Evolutionary conservation across 2,797 vertebrate genomes (phyloP), one percentile per base, ranked within the genome.

Genomic region (Poecilia picta): DNA sequence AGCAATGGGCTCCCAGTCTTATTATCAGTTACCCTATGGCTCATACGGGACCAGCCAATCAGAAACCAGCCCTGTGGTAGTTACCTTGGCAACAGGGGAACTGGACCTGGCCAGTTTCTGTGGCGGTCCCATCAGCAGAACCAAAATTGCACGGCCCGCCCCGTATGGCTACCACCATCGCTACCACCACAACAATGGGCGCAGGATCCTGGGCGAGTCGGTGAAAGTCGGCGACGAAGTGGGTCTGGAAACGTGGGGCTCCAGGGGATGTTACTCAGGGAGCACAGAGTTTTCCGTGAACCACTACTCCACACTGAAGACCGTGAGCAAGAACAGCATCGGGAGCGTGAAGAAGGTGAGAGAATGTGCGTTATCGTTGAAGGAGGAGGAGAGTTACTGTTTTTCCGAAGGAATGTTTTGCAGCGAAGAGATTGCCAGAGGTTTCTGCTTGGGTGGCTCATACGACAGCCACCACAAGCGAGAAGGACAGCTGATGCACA

Each of bases 81-180:
- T 96, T 91, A 95, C 95, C 92, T 87, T 96, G 92, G 95, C 95
- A 92, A 94, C 95, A 85, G 96, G 95, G 91, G 96, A 96, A 79
- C 94, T 96, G 88, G 96, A 96, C 94, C 92, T 96, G 83, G 93
- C 94, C 85, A 93, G 95, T 89, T 96, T 96, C 92, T 96, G 96
- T 64, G 91, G 95, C n/a, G 88, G 95, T 87, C 95, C 96, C 82
- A 90, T 95, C 82, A 89, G 93, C 87, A 93, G 96, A 90, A 92
- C 93, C 88, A 96, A 96, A 94, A 94, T 95, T 2, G 91, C 95
- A 4, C 94, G 96, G 87, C 95, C 96, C 0, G 93, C 95, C 62
- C 96, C 96, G 0, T 96, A 96, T 91, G 96, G 94, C 93, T 96
- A 96, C 88, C 95, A 95, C 53, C 95, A 95, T 89, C 95, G 93